Percentiles rank a stretch among this genome's conserved stretches.
Conservation (phyloP, 2,797 vertebrate genomes). For the Iguana delicatissima region DNA sequence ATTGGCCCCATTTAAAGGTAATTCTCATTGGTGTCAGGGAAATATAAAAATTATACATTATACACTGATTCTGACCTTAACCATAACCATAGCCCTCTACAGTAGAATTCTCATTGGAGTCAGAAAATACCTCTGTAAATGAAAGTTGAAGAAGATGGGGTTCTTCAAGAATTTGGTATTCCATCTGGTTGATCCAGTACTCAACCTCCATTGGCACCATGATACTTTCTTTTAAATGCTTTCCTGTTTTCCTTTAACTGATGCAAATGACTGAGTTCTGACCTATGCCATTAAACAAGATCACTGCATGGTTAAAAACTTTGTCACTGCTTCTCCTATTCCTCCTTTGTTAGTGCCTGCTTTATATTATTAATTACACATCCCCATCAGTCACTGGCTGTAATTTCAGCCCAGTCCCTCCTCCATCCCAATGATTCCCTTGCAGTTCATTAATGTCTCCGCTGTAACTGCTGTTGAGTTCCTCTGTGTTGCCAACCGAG, state of each 20-base stretch:
- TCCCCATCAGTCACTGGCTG: slow-evolving; percentile 30
- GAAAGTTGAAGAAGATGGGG: neutral
- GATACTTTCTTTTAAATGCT: slow-evolving; percentile 31
- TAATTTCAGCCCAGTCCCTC: slow-evolving; percentile 47
- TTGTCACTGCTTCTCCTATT: neutral
- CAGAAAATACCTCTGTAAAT: too few relatives aligned
- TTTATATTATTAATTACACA: slow-evolving; percentile 55
- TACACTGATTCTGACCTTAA: too few relatives aligned
- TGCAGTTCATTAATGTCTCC: slow-evolving; percentile 66
- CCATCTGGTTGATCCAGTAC: neutral
- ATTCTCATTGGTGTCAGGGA: too few relatives aligned
- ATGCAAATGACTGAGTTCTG: slow-evolving; percentile 54
- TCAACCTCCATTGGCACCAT: neutral
- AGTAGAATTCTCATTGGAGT: too few relatives aligned
- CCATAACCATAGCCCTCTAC: too few relatives aligned
- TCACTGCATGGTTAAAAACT: slow-evolving; percentile 37
- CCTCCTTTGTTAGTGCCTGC: slow-evolving; percentile 38
- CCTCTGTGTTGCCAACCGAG: slow-evolving; percentile 55
- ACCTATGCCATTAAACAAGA: slow-evolving; percentile 48
- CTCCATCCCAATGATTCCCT: slow-evolving; percentile 50
- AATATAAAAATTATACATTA: too few relatives aligned
- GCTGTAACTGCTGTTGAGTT: slow-evolving; percentile 60
- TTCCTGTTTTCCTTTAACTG: slow-evolving; percentile 49
- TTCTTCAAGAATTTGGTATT: neutral
- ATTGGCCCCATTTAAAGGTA: too few relatives aligned